Conservation (phyloP, 92 coral and sea anemone genomes). For the Isaurus tuberculatus region DNA sequence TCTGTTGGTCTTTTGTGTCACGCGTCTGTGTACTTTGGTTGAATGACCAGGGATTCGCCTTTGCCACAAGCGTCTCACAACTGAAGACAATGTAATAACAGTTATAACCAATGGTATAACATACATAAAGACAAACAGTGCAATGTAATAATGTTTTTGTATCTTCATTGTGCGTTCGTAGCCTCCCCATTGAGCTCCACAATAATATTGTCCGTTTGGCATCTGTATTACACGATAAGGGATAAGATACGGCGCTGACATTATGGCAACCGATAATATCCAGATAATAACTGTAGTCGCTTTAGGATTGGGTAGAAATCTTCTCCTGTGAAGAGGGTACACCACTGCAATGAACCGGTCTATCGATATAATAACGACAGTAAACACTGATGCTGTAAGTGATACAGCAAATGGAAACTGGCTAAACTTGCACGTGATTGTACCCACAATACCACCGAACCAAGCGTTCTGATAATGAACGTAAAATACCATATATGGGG, state of each 20-base stretch:
- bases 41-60: conserved; percentile 60
- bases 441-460: conserved; percentile 72
- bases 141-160: conserved; percentile 54
- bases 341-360: conserved; percentile 75
- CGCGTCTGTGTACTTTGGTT: conserved; percentile 1
- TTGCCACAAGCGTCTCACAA: conserved; percentile 70
- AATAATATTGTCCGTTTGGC: conserved; percentile 54
- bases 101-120: conserved; percentile 66
- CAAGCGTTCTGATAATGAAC: conserved; percentile 60
- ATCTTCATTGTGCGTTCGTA: conserved; percentile 31
- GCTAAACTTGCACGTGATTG: conserved; percentile 68
- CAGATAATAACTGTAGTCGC: conserved; percentile 66
- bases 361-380: conserved; percentile 63
- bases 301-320: conserved; percentile 48
- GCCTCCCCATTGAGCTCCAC: conserved; percentile 62
- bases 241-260: conserved; percentile 71
- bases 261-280: conserved; percentile 54
- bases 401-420: conserved; percentile 74
- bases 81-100: conserved; percentile 51
- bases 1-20: conserved; percentile 59
- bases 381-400: conserved; percentile 79
- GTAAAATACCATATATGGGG: conserved; percentile 68
- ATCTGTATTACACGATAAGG: conserved; percentile 45
- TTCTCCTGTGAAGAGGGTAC: conserved; percentile 56
- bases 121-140: conserved; percentile 70